Conservation (phyloP, 2,113 vertebrate genomes). For the Capreolus pygargus region DNA sequence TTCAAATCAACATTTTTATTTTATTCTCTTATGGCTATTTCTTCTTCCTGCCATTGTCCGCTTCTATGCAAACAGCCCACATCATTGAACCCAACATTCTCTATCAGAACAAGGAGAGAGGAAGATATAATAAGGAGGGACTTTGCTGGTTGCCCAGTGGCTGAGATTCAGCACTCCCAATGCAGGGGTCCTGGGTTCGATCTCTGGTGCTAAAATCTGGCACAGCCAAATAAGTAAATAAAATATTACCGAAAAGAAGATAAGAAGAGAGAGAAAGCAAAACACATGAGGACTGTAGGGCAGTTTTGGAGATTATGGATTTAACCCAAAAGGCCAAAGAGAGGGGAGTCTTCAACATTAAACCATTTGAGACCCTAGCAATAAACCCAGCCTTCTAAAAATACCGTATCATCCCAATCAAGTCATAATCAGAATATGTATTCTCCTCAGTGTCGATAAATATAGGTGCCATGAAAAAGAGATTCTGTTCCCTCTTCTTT, state of each 20-base stretch:
- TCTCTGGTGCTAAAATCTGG: background rate
- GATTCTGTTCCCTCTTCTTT: background rate
- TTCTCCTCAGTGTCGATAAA: background rate
- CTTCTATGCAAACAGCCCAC: background rate
- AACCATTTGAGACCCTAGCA: background rate
- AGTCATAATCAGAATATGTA: background rate
- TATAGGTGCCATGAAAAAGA: background rate
- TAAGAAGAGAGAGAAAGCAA: background rate
- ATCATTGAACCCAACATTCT: background rate
- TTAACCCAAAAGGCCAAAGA: background rate
- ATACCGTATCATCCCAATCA: background rate
- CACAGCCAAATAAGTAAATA: background rate
- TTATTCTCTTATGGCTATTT: background rate
- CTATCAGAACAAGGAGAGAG: background rate
- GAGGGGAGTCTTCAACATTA: background rate
- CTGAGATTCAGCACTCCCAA: background rate
- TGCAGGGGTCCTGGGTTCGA: background rate
- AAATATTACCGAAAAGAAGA: background rate
- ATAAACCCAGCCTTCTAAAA: background rate
- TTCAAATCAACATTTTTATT: background rate
- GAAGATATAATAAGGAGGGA: background rate
- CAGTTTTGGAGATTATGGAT: background rate
- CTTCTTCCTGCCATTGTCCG: background rate
- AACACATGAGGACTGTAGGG: background rate
- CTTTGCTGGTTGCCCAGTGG: background rate